Evolutionary conservation across 2,797 vertebrate species (phyloP).

Genomic region (Pangasius mekongensis): DNA sequence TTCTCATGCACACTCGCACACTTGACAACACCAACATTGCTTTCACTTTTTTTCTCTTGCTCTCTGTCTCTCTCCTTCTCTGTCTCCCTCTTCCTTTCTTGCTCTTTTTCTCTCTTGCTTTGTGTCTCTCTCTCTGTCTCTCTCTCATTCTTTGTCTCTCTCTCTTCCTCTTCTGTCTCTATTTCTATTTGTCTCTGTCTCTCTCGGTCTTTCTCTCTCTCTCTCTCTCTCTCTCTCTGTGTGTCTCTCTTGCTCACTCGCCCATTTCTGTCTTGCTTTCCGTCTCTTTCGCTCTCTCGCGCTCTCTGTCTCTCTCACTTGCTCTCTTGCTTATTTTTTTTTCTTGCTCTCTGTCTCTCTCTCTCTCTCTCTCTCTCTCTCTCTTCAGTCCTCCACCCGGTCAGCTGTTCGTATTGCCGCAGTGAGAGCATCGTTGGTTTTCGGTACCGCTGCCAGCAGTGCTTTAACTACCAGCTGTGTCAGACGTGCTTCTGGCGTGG

Average conservation of each 20-base stretch:
- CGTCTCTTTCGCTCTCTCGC: not conserved
- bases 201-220: not conserved
- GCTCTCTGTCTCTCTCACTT: not conserved
- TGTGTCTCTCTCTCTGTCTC: not conserved
- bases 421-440: conserved; percentile 92
- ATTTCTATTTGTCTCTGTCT: not conserved
- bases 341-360: not conserved
- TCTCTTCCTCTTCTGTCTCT: not conserved
- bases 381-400: conserved; percentile 87
- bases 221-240: not conserved
- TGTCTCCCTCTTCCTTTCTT: not conserved
- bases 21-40: not conserved
- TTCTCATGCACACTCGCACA: conserved; percentile 11
- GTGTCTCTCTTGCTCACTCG: not conserved
- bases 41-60: not conserved
- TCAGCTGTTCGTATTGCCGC: conserved; percentile 91
- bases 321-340: not conserved
- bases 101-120: not conserved
- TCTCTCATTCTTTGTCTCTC: not conserved
- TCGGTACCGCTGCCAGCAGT: conserved; percentile 94
- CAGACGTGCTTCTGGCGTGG: conserved; percentile 94
- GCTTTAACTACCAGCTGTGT: conserved; percentile 95
- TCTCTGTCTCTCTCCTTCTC: not conserved
- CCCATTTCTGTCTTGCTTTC: too few species aligned
- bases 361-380: not conserved